Conservation (phyloP, 2,113 vertebrate genomes). For the Jacana jacana region DNA sequence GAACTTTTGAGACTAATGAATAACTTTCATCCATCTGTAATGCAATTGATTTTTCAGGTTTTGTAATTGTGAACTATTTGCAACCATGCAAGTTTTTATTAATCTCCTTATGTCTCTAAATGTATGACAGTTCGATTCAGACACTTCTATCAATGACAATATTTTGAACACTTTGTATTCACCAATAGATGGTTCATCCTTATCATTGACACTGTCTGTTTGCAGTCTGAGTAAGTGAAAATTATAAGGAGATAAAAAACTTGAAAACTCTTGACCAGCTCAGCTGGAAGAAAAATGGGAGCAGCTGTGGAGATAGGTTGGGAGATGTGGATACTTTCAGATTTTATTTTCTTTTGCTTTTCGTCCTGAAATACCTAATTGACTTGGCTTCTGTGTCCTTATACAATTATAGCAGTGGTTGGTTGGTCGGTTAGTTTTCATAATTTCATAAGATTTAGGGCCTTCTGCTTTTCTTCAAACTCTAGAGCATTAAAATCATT, state of each 20-base stretch:
- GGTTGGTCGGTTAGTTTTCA: too few species aligned
- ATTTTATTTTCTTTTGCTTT: fast-evolving
- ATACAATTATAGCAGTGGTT: neutral
- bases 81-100: neutral
- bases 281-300: neutral
- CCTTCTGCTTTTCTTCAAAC: neutral
- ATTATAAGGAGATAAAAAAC: neutral
- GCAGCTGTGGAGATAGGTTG: neutral
- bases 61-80: neutral
- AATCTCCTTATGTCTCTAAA: neutral
- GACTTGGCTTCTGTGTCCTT: neutral
- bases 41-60: neutral
- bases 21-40: neutral
- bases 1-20: neutral
- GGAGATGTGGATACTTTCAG: neutral
- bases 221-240: neutral
- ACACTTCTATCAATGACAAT: neutral
- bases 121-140: neutral
- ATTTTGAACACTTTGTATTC: neutral
- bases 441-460: neutral
- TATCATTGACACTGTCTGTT: neutral
- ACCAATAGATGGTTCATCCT: neutral
- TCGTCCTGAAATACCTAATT: neutral
- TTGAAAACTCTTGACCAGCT: neutral
- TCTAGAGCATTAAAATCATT: neutral